Conservation (phyloP, 2,113 vertebrate genomes). For the Lycaon pictus region DNA sequence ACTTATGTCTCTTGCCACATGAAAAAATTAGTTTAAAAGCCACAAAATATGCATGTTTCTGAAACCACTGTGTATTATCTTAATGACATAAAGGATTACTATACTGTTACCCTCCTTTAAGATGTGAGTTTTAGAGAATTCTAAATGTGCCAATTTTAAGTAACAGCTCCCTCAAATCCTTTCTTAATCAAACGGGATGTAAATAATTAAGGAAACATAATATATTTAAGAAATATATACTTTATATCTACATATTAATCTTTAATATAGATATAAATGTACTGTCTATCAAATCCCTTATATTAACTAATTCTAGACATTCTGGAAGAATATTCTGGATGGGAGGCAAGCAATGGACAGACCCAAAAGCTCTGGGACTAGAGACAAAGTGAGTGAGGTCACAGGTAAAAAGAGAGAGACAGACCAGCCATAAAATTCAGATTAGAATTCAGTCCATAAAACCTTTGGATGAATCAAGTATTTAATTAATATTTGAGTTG, state of each 20-base stretch:
- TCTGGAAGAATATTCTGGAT: not conserved
- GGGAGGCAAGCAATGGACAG: not conserved
- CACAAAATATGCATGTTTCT: not conserved
- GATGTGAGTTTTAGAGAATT: not conserved
- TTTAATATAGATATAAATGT: not conserved
- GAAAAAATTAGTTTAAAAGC: conserved; percentile 30
- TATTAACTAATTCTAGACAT: not conserved
- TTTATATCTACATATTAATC: not conserved
- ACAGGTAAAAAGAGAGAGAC: not conserved
- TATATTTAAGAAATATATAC: not conserved
- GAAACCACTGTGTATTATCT: not conserved
- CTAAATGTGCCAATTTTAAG: not conserved
- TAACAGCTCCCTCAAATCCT: not conserved
- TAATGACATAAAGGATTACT: not conserved
- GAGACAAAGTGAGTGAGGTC: not conserved
- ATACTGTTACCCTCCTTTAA: not conserved
- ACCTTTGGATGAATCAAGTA: not conserved
- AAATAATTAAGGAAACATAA: not conserved
- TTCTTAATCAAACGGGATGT: not conserved
- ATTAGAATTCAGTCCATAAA: not conserved
- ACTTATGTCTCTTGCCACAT: not conserved
- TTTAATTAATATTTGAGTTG: not conserved
- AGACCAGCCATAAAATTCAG: not conserved
- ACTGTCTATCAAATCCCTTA: not conserved
- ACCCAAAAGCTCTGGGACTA: fast-evolving